A percentile compares a stretch with the other conserved stretches of the same genome.
Evolutionary conservation across 2,888 invertebrate genomes (phyloP).

Genomic region (Apamea epomidion): DNA sequence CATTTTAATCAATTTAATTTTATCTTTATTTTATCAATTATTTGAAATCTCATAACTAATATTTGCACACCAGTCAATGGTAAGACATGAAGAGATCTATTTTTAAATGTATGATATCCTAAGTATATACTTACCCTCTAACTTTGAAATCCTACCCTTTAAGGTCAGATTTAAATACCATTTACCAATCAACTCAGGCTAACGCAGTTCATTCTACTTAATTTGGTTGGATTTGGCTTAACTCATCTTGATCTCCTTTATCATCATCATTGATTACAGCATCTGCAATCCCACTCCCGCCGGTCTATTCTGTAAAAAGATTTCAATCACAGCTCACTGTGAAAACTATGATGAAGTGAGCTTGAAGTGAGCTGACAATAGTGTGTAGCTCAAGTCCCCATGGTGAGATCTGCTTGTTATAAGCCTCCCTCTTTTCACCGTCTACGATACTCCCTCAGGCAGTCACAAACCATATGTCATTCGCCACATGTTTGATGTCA

Average conservation of each 20-base stretch:
- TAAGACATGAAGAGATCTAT: too few species aligned
- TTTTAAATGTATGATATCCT: too few species aligned
- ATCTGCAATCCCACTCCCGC: too few species aligned
- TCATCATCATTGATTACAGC: neutral
- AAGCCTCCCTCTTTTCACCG: neutral
- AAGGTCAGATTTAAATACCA: too few species aligned
- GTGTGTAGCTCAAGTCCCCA: neutral
- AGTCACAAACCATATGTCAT: conserved; percentile 19
- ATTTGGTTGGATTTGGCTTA: neutral
- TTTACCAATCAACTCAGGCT: too few species aligned
- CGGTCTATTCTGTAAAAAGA: neutral
- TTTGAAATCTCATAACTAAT: too few species aligned
- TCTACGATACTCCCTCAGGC: neutral
- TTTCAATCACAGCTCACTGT: neutral
- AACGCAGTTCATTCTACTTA: neutral
- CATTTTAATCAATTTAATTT: too few species aligned
- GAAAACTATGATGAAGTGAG: neutral
- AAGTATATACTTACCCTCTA: too few species aligned
- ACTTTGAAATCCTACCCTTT: too few species aligned
- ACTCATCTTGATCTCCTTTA: neutral
- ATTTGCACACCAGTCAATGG: too few species aligned
- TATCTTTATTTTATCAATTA: too few species aligned
- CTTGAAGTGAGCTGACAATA: neutral
- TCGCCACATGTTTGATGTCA: conserved; percentile 19
- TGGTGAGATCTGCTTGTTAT: neutral